Conservation (phyloP, 2,113 vertebrate genomes). For the Bostrychus sinensis region DNA sequence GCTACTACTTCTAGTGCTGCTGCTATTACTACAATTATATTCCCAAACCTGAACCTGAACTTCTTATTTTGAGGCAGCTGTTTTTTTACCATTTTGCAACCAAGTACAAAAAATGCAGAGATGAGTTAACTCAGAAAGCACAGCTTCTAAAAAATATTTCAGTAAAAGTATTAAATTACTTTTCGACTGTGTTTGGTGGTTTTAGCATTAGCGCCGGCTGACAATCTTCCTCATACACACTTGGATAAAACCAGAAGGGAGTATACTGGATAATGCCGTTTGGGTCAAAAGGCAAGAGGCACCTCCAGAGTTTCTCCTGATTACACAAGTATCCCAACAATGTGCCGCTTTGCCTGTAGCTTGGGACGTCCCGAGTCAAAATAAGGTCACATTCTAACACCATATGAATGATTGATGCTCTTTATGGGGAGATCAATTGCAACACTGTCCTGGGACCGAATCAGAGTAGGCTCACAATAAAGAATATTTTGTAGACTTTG, state of each 20-base stretch:
- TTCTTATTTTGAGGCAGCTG: too few species aligned
- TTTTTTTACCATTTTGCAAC: too few species aligned
- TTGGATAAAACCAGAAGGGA: constrained; percentile 36
- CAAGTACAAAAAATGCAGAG: too few species aligned
- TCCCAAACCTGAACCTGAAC: too few species aligned
- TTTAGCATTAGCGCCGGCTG: constrained; percentile 1
- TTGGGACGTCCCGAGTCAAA: constrained; percentile 50
- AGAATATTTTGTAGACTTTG: constrained; percentile 53
- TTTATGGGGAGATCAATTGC: constrained; percentile 16
- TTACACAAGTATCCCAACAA: constrained; percentile 65
- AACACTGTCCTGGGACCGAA: constrained; percentile 6
- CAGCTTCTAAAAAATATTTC: background rate
- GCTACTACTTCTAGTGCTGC: too few species aligned
- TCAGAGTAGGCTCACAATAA: constrained; percentile 22
- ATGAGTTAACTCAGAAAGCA: background rate
- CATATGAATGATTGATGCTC: constrained; percentile 43
- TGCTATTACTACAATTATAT: too few species aligned
- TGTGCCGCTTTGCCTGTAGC: constrained; percentile 55
- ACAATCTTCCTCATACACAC: constrained; percentile 33
- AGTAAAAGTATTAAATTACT: background rate
- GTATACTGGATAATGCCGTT: constrained; percentile 43
- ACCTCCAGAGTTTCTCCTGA: constrained; percentile 44
- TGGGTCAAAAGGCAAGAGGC: constrained; percentile 64
- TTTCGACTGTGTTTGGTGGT: background rate
- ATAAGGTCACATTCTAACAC: constrained; percentile 38